These are phyloP conservation scores for Eristalinus sepulchralis DNA, from an alignment of 2,888 invertebrate genomes.

Conservation along the genomic window DNA sequence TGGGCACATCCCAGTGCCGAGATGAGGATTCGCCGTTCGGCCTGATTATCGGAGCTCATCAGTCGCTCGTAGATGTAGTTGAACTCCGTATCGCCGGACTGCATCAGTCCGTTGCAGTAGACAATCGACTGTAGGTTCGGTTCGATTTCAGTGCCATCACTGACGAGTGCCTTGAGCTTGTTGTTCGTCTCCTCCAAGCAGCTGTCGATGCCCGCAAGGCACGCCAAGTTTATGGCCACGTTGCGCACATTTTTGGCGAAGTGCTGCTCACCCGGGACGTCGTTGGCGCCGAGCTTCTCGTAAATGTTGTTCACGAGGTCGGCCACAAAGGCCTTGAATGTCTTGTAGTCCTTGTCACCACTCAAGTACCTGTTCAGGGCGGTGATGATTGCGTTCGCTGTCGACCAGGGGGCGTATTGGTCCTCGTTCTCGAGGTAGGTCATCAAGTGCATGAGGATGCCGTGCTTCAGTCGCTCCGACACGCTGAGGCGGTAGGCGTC, in stretches of 20 bases:
- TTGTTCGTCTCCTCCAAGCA: slow-evolving; percentile 76
- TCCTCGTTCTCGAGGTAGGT: slow-evolving; percentile 77
- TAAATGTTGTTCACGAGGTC: slow-evolving; percentile 75
- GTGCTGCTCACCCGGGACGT: slow-evolving; percentile 76
- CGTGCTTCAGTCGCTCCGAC: slow-evolving; percentile 74
- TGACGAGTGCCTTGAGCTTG: slow-evolving; percentile 74
- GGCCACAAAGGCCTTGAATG: slow-evolving; percentile 74
- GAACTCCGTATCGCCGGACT: slow-evolving; percentile 83
- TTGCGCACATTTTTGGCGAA: slow-evolving; percentile 76
- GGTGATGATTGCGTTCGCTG: slow-evolving; percentile 74
- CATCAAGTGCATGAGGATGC: slow-evolving; percentile 74
- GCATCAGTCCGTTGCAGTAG: slow-evolving; percentile 80
- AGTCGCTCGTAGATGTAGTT: slow-evolving; percentile 84
- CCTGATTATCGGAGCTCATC: slow-evolving; percentile 82
- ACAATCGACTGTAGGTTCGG: slow-evolving; percentile 77
- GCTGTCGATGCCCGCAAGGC: slow-evolving; percentile 75
- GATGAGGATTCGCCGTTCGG: slow-evolving; percentile 84
- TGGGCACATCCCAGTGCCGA: slow-evolving; percentile 85
- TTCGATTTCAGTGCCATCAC: slow-evolving; percentile 74
- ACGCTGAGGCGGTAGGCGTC: slow-evolving; percentile 83
- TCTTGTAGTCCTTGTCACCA: slow-evolving; percentile 73
- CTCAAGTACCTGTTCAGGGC: slow-evolving; percentile 75
- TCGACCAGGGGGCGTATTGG: slow-evolving; percentile 79
- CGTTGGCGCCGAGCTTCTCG: slow-evolving; percentile 76
- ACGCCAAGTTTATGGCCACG: slow-evolving; percentile 77